Base-by-base conservation (phyloP, 2,113 vertebrate species). In the Delphinus delphis region DNA sequence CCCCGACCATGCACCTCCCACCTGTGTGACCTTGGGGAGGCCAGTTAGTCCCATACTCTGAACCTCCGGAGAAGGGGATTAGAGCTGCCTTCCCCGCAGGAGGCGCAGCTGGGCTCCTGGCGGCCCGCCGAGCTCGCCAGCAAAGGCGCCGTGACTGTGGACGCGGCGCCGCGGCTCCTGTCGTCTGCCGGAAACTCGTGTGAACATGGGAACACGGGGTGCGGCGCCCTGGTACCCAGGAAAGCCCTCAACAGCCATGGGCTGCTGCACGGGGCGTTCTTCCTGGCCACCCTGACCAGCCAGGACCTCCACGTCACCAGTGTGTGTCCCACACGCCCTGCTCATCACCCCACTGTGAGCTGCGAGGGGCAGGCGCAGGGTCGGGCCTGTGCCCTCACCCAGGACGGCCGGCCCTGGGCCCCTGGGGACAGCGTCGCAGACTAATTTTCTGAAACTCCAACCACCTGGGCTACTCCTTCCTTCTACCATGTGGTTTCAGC, bases 171-270 rank as follows among this genome's bases (percentile, higher is more conserved):
- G 20, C 8, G 28, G 28, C 68, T 33, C 68, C 36, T 1, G 7
- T 53, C 4, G 36, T 15, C 36, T 11, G 1, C 0, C 10, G n/a
- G 55, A 14, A 18, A 13, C 31, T 33, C 18, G 21, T 26, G 67
- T 14, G 38, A 12, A 1, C 13, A 2, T 23, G 0, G 68, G 58
- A 8, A 8, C 53, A 5, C 0, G 8, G 23, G 55, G 23, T 15
- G 7, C 20, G 9, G 20, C 0, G 1, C 33, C 60, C 89, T 17
- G 28, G 9, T 13, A 2, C 33, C 71, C 6, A 5, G 1, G 47
- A 67, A 11, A 25, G 23, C 60, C 9, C 21, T n/a, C 60, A 4
- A 25, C 33, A 12, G 20, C 26, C 14, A 0, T 5, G 21, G 15
- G 20, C 28, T 47, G 58, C 71, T 28, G 41, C 41, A 12, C 26